Percentiles rank a stretch among this genome's conserved stretches.
Evolutionary conservation across 1,140 invertebrate genomes (phyloP).

Genomic region (Nephotettix cincticeps): DNA sequence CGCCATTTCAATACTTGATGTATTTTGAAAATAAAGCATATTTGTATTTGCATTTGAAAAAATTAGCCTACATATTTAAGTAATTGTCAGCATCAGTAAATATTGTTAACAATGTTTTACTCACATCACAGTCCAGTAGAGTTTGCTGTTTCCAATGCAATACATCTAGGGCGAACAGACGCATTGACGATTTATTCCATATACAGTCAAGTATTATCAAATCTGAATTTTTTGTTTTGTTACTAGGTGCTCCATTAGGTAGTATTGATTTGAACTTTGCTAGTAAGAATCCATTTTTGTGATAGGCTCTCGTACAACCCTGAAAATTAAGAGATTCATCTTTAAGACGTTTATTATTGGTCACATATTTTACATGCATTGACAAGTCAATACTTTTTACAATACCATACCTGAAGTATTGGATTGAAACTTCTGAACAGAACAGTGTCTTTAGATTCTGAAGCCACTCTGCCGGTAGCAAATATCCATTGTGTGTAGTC

Average conservation of each 20-base stretch:
- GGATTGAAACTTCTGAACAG: no score
- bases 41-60: no score
- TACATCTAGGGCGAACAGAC: conserved; percentile 78
- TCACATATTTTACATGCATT: conserved; percentile 24
- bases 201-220: conserved; percentile 76
- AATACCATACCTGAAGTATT: no score
- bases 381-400: no score
- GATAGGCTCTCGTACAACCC: conserved; percentile 71
- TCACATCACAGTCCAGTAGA: conserved; percentile 77
- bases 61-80: no score
- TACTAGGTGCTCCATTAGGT: conserved; percentile 67
- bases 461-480: no score
- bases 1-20: no score
- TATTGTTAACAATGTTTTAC: no score
- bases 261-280: conserved; percentile 63
- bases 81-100: no score
- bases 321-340: conserved; percentile 49
- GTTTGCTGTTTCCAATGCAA: conserved; percentile 78
- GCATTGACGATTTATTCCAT: conserved; percentile 60
- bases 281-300: conserved; percentile 63
- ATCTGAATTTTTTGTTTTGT: neutral
- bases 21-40: no score
- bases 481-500: no score
- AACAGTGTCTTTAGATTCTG: no score
- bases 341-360: neutral